Evolutionary conservation across 1,140 invertebrate genomes (phyloP).

Genomic region (Pollicipes pollicipes): DNA sequence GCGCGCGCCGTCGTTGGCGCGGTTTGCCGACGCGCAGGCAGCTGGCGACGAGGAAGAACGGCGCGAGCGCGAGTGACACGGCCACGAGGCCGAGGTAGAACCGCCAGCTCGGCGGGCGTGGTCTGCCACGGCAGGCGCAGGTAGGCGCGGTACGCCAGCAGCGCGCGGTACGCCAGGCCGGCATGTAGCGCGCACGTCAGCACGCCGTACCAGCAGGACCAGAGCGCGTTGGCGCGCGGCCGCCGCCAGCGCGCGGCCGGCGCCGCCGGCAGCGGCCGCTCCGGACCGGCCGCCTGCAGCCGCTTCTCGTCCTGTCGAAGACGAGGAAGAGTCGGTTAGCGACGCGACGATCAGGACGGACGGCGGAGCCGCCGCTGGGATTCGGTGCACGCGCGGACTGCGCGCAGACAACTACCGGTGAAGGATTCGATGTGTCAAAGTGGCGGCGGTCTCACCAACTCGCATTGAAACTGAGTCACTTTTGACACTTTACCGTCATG

Average conservation of each 20-base stretch:
- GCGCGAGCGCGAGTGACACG: neutral
- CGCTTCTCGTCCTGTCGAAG: neutral
- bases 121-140: neutral
- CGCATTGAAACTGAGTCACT: too few species aligned
- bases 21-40: neutral
- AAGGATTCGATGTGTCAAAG: too few species aligned
- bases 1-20: neutral
- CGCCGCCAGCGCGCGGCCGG: neutral
- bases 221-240: neutral
- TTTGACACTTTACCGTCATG: too few species aligned
- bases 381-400: too few species aligned
- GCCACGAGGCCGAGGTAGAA: neutral
- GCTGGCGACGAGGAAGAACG: neutral
- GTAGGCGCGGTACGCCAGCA: neutral
- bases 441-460: too few species aligned
- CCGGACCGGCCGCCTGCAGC: neutral
- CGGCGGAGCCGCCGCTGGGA: too few species aligned
- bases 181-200: neutral
- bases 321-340: too few species aligned
- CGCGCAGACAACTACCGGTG: too few species aligned
- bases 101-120: neutral
- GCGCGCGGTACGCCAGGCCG: neutral
- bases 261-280: neutral
- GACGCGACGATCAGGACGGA: too few species aligned
- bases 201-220: constrained; percentile 1